Percentiles rank a stretch among this genome's conserved stretches.
phyloP scores from a whole-genome alignment of 2,113 vertebrate species.

The Tragelaphus imberbis region DNA sequence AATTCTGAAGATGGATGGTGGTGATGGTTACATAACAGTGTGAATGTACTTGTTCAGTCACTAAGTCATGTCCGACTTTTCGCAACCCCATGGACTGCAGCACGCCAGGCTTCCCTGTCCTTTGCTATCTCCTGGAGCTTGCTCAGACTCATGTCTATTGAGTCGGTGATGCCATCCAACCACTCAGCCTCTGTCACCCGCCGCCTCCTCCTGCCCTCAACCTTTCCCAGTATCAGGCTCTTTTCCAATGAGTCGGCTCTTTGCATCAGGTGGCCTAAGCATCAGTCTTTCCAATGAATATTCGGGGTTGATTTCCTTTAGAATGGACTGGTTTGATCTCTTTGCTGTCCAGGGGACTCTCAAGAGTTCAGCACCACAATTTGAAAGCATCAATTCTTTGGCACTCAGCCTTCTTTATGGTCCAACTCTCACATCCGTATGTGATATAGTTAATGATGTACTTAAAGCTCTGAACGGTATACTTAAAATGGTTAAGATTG shows the following conservation, averaged over 20 bases:
- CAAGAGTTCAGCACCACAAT: background rate
- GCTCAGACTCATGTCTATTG: background rate
- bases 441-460: background rate
- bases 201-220: background rate
- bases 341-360: background rate
- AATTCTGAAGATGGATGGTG: background rate
- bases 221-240: background rate
- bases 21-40: background rate
- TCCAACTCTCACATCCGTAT: background rate
- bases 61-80: background rate
- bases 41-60: background rate
- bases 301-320: background rate
- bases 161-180: background rate
- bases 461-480: background rate
- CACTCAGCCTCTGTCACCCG: background rate
- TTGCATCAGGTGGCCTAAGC: background rate
- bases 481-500: background rate
- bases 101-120: background rate
- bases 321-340: background rate
- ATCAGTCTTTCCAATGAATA: background rate
- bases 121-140: background rate
- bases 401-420: background rate
- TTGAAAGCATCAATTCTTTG: background rate
- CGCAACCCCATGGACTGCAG: background rate
- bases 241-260: rapidly evolving